phyloP scores from a whole-genome alignment of 2,113 vertebrate species.

The Daphoenositta chrysoptera region DNA sequence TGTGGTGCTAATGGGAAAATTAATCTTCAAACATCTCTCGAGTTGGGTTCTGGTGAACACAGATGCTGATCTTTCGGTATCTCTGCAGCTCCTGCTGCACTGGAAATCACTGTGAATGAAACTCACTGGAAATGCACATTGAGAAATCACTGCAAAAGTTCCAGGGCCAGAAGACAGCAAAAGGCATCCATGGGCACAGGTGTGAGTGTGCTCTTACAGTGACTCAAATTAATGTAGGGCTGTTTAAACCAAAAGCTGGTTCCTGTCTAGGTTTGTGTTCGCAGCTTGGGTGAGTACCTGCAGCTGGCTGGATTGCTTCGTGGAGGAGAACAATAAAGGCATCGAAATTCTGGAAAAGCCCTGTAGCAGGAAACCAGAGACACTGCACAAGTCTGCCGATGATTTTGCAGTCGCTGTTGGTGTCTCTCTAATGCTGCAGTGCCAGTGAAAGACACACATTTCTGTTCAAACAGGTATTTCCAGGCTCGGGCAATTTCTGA shows the following conservation, averaged over 20 bases:
- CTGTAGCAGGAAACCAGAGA: not conserved
- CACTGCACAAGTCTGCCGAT: not conserved
- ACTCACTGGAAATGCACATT: no score
- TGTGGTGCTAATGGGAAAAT: not conserved
- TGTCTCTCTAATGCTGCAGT: not conserved
- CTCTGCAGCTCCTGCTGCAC: not conserved
- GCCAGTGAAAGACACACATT: not conserved
- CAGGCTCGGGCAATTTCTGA: not conserved
- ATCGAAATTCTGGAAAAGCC: not conserved
- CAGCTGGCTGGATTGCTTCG: slow-evolving; percentile 21
- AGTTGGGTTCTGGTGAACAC: not conserved
- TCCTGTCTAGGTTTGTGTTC: slow-evolving; percentile 34
- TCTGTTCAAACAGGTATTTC: not conserved
- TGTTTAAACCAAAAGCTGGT: slow-evolving; percentile 51
- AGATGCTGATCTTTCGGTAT: not conserved
- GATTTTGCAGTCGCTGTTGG: not conserved
- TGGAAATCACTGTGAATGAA: no score
- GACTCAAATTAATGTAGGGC: slow-evolving; percentile 47
- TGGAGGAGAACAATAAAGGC: not conserved
- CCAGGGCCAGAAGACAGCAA: not conserved
- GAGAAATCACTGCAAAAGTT: not conserved
- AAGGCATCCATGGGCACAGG: slow-evolving; percentile 8
- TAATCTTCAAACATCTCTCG: not conserved
- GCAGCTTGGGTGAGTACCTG: slow-evolving; percentile 27
- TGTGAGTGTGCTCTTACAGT: slow-evolving; percentile 14